phyloP scores from a whole-genome alignment of 2,113 vertebrate genomes.

The Boleophthalmus pectinirostris region DNA sequence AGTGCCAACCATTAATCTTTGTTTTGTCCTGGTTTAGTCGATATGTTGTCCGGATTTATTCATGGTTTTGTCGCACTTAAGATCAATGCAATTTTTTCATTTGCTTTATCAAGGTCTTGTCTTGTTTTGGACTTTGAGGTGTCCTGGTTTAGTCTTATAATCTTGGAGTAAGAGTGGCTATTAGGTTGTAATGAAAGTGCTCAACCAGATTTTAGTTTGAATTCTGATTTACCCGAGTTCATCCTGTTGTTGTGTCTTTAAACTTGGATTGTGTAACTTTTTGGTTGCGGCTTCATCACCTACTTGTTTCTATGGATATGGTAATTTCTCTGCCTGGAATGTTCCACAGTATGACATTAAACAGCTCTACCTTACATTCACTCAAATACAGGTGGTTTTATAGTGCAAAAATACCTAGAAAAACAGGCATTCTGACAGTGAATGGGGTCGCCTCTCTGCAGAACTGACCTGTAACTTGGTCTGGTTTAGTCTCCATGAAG shows the following conservation, averaged over 20 bases:
- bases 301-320: no score
- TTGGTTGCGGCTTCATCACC: no score
- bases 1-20: slow-evolving; percentile 2
- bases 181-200: not conserved
- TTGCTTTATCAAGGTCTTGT: not conserved
- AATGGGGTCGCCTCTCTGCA: no score
- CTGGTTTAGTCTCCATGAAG: no score
- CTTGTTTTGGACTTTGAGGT: not conserved
- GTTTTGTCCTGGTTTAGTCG: not conserved
- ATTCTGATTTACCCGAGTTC: not conserved
- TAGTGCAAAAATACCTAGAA: no score
- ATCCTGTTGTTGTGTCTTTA: not conserved
- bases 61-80: not conserved
- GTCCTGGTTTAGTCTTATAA: not conserved
- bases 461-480: no score
- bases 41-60: not conserved
- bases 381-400: no score
- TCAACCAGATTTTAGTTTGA: not conserved
- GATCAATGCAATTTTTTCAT: not conserved
- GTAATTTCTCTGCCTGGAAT: no score
- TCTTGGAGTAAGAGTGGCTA: not conserved
- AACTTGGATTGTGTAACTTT: not conserved
- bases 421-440: no score
- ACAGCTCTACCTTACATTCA: no score
- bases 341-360: no score